phyloP scores from a whole-genome alignment of 2,113 vertebrate species.

The Protobothrops flavoviridis region DNA sequence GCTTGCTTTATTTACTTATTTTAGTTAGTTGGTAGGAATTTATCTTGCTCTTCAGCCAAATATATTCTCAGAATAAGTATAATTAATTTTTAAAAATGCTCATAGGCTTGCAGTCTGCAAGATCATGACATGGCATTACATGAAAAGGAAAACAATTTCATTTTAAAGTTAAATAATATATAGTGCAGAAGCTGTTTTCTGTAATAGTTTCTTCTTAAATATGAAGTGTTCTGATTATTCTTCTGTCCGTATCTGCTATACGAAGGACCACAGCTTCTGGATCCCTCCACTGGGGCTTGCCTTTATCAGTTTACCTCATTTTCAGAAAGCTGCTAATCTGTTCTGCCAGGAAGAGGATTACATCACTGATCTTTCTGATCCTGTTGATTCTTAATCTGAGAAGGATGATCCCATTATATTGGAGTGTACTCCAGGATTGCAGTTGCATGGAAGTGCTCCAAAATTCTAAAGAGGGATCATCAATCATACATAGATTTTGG shows the following conservation, averaged over 20 bases:
- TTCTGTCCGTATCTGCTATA: not conserved
- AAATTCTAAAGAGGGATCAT: not conserved
- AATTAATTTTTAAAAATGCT: not conserved
- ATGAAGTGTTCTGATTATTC: not conserved
- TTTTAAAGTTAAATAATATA: not conserved
- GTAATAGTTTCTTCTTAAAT: not conserved
- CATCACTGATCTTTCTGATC: conserved; percentile 23
- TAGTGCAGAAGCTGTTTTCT: not conserved
- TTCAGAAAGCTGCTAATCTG: conserved; percentile 20
- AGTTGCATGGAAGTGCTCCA: not conserved
- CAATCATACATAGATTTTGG: not conserved
- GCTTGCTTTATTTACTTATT: not conserved
- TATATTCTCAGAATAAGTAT: not conserved
- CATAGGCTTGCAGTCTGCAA: not conserved
- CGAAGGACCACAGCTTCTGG: not conserved
- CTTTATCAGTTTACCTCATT: conserved; percentile 20
- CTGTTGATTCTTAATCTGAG: conserved; percentile 24
- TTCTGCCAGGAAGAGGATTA: conserved; percentile 16
- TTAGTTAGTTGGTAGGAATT: not conserved
- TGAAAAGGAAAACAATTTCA: not conserved
- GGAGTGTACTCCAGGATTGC: not conserved
- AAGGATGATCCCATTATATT: conserved; percentile 29
- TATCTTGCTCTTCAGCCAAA: not conserved
- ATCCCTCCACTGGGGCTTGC: not conserved
- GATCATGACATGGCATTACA: not conserved